Conservation (phyloP, 2,888 invertebrate genomes). For the Cryptophagus acutangulus region DNA sequence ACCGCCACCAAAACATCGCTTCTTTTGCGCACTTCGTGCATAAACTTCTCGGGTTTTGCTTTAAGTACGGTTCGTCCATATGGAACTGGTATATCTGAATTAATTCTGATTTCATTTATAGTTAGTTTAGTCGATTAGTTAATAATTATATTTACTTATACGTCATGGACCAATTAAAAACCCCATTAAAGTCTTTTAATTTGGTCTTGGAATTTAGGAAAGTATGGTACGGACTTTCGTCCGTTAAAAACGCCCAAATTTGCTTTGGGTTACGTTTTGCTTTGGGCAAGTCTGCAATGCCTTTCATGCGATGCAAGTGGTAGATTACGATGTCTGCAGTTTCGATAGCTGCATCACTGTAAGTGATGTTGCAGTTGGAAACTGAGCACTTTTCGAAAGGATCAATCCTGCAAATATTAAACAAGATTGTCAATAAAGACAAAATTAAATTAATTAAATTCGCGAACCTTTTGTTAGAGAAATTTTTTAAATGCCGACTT, state of each 20-base stretch:
- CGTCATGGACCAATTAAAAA: slow-evolving; percentile 72
- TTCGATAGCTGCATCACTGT: slow-evolving; percentile 48
- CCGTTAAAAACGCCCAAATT: slow-evolving; percentile 66
- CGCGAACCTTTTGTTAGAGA: slow-evolving; percentile 45
- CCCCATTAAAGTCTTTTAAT: slow-evolving; percentile 50
- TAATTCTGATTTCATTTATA: slow-evolving; percentile 46
- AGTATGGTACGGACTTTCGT: slow-evolving; percentile 61
- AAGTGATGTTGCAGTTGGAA: slow-evolving; percentile 58
- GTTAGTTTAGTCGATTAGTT: slow-evolving; percentile 6
- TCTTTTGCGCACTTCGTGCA: slow-evolving; percentile 42
- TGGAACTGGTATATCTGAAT: slow-evolving; percentile 62
- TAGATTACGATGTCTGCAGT: slow-evolving; percentile 62
- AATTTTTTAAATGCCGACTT: slow-evolving; percentile 54
- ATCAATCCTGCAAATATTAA: slow-evolving; percentile 50
- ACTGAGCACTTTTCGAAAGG: slow-evolving; percentile 58
- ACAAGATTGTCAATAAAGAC: no score
- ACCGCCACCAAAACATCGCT: slow-evolving; percentile 51
- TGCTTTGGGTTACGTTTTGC: slow-evolving; percentile 50
- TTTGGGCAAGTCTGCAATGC: slow-evolving; percentile 52
- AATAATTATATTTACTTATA: slow-evolving; percentile 50
- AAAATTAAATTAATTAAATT: no score
- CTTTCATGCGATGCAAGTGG: slow-evolving; percentile 52
- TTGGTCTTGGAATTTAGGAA: slow-evolving; percentile 49
- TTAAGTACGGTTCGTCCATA: slow-evolving; percentile 55
- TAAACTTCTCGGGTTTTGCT: slow-evolving; percentile 13